Evolutionary conservation across 2,113 vertebrate genomes (phyloP).

Genomic region (Dasyprocta punctata): DNA sequence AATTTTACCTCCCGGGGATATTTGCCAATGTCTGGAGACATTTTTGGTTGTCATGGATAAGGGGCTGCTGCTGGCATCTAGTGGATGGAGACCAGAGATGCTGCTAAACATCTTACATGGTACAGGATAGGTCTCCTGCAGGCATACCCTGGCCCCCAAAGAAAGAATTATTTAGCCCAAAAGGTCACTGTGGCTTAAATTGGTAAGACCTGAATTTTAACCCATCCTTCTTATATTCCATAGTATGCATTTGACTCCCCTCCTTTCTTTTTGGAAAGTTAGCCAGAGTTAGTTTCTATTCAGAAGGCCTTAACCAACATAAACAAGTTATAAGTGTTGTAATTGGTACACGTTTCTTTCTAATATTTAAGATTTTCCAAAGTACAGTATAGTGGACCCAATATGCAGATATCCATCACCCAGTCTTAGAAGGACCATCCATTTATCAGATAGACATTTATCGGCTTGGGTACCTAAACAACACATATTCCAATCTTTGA

Average conservation of each 20-base stretch:
- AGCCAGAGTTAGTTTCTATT: conserved; percentile 14
- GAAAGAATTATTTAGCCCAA: neutral
- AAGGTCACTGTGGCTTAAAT: neutral
- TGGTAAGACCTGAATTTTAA: neutral
- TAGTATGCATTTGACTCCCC: neutral
- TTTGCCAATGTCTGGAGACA: neutral
- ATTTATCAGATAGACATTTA: neutral
- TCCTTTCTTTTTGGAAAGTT: neutral
- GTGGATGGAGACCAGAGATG: neutral
- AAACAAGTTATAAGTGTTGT: neutral
- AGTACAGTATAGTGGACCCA: neutral
- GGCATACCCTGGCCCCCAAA: neutral
- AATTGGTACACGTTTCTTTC: neutral
- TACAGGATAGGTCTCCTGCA: neutral
- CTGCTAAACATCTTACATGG: neutral
- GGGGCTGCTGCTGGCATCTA: neutral
- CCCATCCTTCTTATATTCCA: neutral
- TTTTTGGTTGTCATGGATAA: neutral
- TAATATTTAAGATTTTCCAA: neutral
- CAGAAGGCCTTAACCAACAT: neutral
- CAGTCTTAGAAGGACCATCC: neutral
- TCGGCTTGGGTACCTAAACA: neutral
- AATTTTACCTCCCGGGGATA: neutral
- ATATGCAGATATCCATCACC: neutral
- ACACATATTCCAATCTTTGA: neutral